These are phyloP conservation scores for Corbicula japonica DNA, from an alignment of 2,888 invertebrate species.

Conservation along the genomic window DNA sequence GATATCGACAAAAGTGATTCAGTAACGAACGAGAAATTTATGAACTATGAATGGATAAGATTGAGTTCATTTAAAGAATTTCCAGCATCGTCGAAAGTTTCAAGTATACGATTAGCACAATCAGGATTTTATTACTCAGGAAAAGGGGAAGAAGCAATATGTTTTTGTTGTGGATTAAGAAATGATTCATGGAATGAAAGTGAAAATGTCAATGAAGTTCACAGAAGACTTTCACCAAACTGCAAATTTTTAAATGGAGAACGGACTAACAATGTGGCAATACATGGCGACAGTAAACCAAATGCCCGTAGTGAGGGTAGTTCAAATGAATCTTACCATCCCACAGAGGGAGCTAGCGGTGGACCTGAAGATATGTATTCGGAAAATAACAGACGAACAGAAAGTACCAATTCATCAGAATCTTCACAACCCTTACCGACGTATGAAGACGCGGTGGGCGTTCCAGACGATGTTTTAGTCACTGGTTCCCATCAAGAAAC, in stretches of 20 bases:
- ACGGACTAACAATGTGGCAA: slow-evolving; percentile 3
- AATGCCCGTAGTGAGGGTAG: background rate
- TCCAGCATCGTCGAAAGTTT: slow-evolving; percentile 1
- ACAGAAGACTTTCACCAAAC: slow-evolving; percentile 17
- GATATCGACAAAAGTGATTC: too few species aligned
- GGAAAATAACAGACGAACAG: too few species aligned
- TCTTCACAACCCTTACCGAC: too few species aligned
- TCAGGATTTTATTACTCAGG: slow-evolving; percentile 36
- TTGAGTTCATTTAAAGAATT: slow-evolving; percentile 12
- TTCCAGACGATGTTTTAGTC: too few species aligned
- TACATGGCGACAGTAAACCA: too few species aligned
- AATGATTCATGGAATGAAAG: slow-evolving; percentile 7
- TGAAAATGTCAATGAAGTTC: slow-evolving; percentile 9
- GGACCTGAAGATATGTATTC: background rate
- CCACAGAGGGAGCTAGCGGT: background rate
- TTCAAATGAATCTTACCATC: background rate
- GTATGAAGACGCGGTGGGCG: too few species aligned
- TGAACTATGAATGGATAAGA: slow-evolving; percentile 32
- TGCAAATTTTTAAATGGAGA: slow-evolving; percentile 17
- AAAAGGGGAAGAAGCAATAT: slow-evolving; percentile 16
- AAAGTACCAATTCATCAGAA: too few species aligned
- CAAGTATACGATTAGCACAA: slow-evolving; percentile 12
- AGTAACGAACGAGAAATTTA: background rate
- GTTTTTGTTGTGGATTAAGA: slow-evolving; percentile 25
- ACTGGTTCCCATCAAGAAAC: too few species aligned